A percentile compares a stretch with the other conserved stretches of the same genome.
Evolutionary conservation across 2,797 vertebrate genomes (phyloP).

Genomic region (Lagodon rhomboides): DNA sequence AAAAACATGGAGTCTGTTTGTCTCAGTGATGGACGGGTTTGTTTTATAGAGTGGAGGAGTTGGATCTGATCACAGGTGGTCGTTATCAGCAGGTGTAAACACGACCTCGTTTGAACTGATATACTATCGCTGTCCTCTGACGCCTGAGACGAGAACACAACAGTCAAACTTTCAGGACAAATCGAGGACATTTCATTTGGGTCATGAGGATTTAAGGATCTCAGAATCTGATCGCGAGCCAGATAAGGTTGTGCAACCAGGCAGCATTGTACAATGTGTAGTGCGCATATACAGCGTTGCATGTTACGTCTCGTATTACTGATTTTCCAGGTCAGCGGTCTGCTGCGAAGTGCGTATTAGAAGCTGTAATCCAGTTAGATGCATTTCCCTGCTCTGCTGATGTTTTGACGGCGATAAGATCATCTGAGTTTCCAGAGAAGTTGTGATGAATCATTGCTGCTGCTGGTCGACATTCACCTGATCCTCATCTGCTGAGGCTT

Average conservation of each 20-base stretch:
- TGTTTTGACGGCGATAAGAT: not conserved
- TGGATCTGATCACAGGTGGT: too few relatives aligned
- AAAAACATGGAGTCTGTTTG: too few relatives aligned
- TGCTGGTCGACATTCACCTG: conserved; percentile 1
- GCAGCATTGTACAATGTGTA: not conserved
- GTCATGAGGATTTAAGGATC: not conserved
- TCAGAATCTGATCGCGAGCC: not conserved
- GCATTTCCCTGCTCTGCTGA: not conserved
- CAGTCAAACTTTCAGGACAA: too few relatives aligned
- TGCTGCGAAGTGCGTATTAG: conserved; percentile 3
- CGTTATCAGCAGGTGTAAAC: too few relatives aligned
- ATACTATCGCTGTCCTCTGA: too few relatives aligned
- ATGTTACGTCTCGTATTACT: not conserved
- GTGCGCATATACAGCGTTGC: too few relatives aligned
- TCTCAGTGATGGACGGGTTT: too few relatives aligned
- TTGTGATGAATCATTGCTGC: conserved; percentile 30
- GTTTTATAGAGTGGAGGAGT: too few relatives aligned
- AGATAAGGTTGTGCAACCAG: not conserved
- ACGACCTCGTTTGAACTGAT: too few relatives aligned
- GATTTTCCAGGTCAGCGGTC: conserved; percentile 15
- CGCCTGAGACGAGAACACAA: too few relatives aligned
- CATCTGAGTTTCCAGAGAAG: conserved; percentile 38
- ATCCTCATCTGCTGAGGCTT: conserved; percentile 1
- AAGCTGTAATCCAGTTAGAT: conserved; percentile 30
- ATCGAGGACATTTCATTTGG: not conserved